phyloP scores from a whole-genome alignment of 2,888 invertebrate genomes.

The Tortrix viridana region DNA sequence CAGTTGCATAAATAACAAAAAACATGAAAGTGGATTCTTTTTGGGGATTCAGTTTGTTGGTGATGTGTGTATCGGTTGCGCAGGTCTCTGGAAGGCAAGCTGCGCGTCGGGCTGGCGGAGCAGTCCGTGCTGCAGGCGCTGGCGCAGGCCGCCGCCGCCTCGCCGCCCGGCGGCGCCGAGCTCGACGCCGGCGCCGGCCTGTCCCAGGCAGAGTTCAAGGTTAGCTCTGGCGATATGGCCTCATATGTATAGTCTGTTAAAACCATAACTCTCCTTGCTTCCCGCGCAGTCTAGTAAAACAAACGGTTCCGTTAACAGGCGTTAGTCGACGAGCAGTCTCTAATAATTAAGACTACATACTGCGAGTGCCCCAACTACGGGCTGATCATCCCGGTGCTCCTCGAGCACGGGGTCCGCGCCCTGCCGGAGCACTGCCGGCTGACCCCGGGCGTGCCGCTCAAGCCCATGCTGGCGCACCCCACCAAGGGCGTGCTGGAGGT shows the following conservation, averaged over 20 bases:
- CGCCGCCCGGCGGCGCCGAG: constrained; percentile 89
- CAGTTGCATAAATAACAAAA: too few species aligned
- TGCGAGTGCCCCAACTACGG: constrained; percentile 99
- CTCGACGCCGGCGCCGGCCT: constrained; percentile 86
- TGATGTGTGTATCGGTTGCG: background rate
- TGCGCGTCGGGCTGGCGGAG: constrained; percentile 98
- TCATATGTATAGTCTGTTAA: too few species aligned
- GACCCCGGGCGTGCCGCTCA: constrained; percentile 96
- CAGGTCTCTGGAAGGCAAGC: constrained; percentile 95
- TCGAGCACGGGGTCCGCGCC: constrained; percentile 89
- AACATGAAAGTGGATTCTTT: too few species aligned
- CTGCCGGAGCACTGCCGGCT: constrained; percentile 93
- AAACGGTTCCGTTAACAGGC: constrained; percentile 80
- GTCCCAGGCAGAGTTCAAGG: constrained; percentile 88
- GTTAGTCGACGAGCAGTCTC: constrained; percentile 88
- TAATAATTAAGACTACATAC: constrained; percentile 95
- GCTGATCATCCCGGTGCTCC: constrained; percentile 89
- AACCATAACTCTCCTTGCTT: too few species aligned
- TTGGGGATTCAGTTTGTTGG: too few species aligned
- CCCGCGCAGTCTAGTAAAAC: constrained; percentile 50
- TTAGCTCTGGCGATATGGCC: too few species aligned
- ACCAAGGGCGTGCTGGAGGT: constrained; percentile 97
- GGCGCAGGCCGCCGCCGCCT: constrained; percentile 91
- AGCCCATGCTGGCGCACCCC: constrained; percentile 99
- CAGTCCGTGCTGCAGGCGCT: constrained; percentile 97